These are phyloP conservation scores for Coenonympha glycerion DNA, from an alignment of 2,888 invertebrate species.

Conservation along the genomic window DNA sequence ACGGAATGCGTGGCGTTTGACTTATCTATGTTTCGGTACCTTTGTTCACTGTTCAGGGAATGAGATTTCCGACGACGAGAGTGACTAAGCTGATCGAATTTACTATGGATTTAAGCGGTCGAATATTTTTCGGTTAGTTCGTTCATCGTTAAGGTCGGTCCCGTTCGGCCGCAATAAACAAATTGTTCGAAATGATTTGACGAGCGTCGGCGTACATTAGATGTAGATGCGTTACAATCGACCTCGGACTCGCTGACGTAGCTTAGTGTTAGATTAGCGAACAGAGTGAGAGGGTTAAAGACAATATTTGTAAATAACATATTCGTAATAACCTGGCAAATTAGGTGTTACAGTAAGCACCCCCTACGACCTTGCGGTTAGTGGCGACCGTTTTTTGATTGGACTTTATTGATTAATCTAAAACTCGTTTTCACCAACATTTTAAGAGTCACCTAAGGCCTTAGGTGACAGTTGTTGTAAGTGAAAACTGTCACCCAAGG, in stretches of 20 bases:
- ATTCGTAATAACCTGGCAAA: slow-evolving; percentile 69
- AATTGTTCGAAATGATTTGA: slow-evolving; percentile 58
- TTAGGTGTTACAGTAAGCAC: slow-evolving; percentile 62
- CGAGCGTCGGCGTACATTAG: slow-evolving; percentile 58
- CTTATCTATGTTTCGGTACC: slow-evolving; percentile 34
- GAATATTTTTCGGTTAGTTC: slow-evolving; percentile 58
- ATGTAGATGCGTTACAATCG: slow-evolving; percentile 64
- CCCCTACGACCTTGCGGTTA: slow-evolving; percentile 29
- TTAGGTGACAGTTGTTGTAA: too few relatives aligned
- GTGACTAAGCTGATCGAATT: slow-evolving; percentile 74
- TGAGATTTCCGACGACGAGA: slow-evolving; percentile 48
- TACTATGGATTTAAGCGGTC: slow-evolving; percentile 74
- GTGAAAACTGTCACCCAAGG: too few relatives aligned
- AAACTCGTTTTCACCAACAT: too few relatives aligned
- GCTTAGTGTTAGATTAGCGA: slow-evolving; percentile 71
- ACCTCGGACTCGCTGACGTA: slow-evolving; percentile 68
- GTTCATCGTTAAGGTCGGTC: slow-evolving; percentile 56
- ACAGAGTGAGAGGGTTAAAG: slow-evolving; percentile 77
- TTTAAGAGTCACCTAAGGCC: too few relatives aligned
- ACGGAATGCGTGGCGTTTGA: slow-evolving; percentile 34
- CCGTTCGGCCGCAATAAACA: slow-evolving; percentile 51
- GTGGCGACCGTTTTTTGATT: slow-evolving; percentile 14
- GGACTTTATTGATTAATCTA: neutral
- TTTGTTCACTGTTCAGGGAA: slow-evolving; percentile 49
- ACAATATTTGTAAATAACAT: slow-evolving; percentile 77